phyloP scores from a whole-genome alignment of 2,113 vertebrate species.

The Hystrix brachyura region DNA sequence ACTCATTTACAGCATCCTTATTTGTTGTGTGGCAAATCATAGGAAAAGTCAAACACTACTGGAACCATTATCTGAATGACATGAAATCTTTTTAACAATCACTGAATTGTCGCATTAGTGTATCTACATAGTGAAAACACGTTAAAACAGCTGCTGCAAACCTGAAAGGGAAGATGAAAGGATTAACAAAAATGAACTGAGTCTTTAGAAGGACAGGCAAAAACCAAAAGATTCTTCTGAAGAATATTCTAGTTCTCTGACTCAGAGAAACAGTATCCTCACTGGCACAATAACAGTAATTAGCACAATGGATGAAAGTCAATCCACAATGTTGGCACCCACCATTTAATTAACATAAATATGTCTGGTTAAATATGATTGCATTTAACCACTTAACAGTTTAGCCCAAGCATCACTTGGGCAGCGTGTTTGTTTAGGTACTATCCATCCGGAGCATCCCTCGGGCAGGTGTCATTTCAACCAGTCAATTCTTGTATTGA shows the following conservation, averaged over 20 bases:
- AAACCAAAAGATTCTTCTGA: background rate
- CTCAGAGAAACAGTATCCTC: background rate
- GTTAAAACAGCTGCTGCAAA: slow-evolving; percentile 43
- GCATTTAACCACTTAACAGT: background rate
- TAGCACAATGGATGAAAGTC: background rate
- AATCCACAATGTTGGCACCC: background rate
- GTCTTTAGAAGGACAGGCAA: background rate
- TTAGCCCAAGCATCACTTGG: background rate
- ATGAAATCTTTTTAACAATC: background rate
- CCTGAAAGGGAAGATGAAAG: slow-evolving; percentile 39
- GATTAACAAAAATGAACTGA: slow-evolving; percentile 5
- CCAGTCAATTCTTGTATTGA: background rate
- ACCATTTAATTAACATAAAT: slow-evolving; percentile 51
- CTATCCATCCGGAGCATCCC: background rate
- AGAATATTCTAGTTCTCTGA: slow-evolving; percentile 2
- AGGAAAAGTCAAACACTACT: background rate
- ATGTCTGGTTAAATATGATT: background rate
- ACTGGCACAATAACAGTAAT: background rate
- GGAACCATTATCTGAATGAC: background rate
- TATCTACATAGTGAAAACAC: slow-evolving; percentile 40
- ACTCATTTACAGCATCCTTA: background rate
- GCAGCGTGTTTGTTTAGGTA: background rate
- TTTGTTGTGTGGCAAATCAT: background rate
- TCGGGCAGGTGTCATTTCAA: background rate
- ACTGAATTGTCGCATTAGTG: background rate